A percentile compares a stretch with the other conserved stretches of the same genome.
These are phyloP conservation scores for Cantharis flavilabris DNA, from an alignment of 2,888 invertebrate genomes.

Conservation along the genomic window DNA sequence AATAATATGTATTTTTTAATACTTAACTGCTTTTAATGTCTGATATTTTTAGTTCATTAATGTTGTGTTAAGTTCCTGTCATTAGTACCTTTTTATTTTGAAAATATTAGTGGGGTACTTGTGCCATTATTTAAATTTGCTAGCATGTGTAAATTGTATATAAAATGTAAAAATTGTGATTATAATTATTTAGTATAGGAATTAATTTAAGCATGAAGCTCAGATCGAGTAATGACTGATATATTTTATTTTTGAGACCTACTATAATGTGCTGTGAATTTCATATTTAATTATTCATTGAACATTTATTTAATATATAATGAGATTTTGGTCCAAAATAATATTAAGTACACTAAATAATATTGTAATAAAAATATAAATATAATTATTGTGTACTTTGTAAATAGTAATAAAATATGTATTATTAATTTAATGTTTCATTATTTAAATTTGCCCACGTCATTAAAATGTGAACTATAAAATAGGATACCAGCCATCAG, in stretches of 20 bases:
- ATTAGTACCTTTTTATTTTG: background rate
- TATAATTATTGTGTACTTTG: background rate
- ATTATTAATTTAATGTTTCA: background rate
- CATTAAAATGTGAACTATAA: too few relatives aligned
- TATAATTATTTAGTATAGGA: background rate
- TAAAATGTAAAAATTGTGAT: background rate
- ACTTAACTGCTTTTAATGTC: background rate
- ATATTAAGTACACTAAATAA: background rate
- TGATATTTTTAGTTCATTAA: background rate
- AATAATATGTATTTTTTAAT: background rate
- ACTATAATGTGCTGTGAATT: slow-evolving; percentile 21
- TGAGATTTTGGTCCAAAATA: background rate
- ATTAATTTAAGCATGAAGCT: slow-evolving; percentile 4
- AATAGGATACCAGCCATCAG: too few relatives aligned
- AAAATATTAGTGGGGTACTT: background rate
- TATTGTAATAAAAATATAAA: background rate
- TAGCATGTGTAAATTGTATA: background rate
- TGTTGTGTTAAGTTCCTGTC: background rate
- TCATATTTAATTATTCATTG: slow-evolving; percentile 1
- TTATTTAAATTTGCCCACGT: too few relatives aligned
- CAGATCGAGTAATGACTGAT: slow-evolving; percentile 6
- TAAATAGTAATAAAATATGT: background rate
- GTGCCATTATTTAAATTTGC: background rate
- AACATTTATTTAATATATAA: background rate
- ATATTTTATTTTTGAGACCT: slow-evolving; percentile 9